Percentiles rank a stretch among this genome's conserved stretches.
Conservation (phyloP, 2,888 invertebrate species). For the Bedellia somnulentella region DNA sequence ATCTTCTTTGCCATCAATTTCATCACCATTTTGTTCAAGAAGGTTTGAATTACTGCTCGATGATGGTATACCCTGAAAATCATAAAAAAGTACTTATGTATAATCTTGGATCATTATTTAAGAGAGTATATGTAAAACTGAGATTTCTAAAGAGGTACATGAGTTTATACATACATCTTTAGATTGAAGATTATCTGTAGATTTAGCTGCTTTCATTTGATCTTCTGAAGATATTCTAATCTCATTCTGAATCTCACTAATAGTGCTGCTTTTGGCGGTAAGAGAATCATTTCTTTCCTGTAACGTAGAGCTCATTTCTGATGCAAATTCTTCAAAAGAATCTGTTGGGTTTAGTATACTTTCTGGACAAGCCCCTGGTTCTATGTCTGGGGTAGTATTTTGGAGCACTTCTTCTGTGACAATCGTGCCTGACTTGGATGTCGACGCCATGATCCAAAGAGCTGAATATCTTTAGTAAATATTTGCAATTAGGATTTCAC, state of each 20-base stretch:
- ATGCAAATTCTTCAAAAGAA: constrained; percentile 69
- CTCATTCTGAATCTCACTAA: constrained; percentile 62
- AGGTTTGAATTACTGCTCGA: constrained; percentile 39
- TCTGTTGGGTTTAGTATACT: constrained; percentile 72
- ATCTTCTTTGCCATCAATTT: constrained; percentile 30
- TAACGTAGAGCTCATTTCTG: constrained; percentile 66
- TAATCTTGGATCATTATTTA: neutral
- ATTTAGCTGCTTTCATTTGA: constrained; percentile 28
- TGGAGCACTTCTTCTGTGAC: constrained; percentile 16
- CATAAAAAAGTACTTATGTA: neutral
- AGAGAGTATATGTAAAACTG: neutral
- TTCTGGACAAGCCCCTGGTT: constrained; percentile 56
- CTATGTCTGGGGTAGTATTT: constrained; percentile 26
- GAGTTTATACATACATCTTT: constrained; percentile 48
- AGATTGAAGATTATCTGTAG: constrained; percentile 35
- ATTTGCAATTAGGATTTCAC: too few relatives aligned
- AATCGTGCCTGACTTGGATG: constrained; percentile 28
- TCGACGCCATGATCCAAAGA: constrained; percentile 45
- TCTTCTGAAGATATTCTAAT: constrained; percentile 16
- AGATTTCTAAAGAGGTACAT: too few relatives aligned
- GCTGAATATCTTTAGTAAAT: too few relatives aligned
- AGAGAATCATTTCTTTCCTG: constrained; percentile 57
- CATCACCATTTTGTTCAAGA: constrained; percentile 31
- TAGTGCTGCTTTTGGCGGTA: constrained; percentile 56
- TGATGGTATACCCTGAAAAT: constrained; percentile 34